Evolutionary conservation across 2,113 vertebrate genomes (phyloP).

Genomic region (Mustela nigripes): DNA sequence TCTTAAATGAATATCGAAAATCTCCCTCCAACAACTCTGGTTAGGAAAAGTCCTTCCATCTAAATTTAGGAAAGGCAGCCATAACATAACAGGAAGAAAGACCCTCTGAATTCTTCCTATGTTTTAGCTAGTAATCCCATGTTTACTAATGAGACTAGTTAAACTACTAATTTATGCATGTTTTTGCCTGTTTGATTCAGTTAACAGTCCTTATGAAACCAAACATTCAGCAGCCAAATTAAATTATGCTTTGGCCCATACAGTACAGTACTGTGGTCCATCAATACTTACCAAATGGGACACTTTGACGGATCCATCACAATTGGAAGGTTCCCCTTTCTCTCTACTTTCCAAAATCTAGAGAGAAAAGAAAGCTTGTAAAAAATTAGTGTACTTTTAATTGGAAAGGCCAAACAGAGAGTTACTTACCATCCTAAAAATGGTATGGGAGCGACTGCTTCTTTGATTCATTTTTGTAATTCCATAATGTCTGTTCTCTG

Average conservation of each 20-base stretch:
- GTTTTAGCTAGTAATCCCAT: neutral
- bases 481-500: conserved; percentile 96
- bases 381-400: conserved; percentile 43
- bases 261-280: neutral
- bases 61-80: neutral
- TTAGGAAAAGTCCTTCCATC: neutral
- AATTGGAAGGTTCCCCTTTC: conserved; percentile 90
- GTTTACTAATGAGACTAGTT: neutral
- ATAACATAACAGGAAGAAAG: neutral
- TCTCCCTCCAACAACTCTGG: neutral
- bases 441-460: conserved; percentile 97
- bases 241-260: neutral
- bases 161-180: neutral
- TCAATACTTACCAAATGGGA: conserved; percentile 94
- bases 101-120: neutral
- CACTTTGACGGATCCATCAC: conserved; percentile 96
- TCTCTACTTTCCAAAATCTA: conserved; percentile 98
- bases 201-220: conserved; percentile 17
- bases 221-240: neutral
- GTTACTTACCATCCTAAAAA: conserved; percentile 96
- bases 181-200: neutral
- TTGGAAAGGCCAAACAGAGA: neutral
- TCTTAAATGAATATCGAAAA: neutral
- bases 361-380: conserved; percentile 45
- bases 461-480: conserved; percentile 98